phyloP scores from a whole-genome alignment of 1,140 invertebrate species.

The Nomia melanderi region DNA sequence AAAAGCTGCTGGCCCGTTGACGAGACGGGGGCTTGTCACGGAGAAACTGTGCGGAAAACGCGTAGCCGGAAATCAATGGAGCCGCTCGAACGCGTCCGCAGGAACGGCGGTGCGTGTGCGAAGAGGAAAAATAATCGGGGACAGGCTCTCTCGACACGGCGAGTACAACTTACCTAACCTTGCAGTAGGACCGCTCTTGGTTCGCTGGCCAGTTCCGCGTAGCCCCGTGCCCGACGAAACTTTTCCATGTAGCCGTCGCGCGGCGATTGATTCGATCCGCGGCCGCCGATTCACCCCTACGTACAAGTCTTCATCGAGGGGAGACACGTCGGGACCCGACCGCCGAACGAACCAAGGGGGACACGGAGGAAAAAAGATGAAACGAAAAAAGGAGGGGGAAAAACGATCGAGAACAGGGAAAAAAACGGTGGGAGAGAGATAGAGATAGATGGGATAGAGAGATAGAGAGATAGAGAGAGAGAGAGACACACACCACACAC shows the following conservation, averaged over 20 bases:
- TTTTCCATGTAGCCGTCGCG: slow-evolving; percentile 30
- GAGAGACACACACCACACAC: not conserved
- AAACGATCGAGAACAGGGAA: too few species aligned
- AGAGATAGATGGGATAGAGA: too few species aligned
- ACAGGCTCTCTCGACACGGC: slow-evolving; percentile 16
- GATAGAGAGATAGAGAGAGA: not conserved
- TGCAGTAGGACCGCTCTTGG: slow-evolving; percentile 31
- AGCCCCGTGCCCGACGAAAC: slow-evolving; percentile 2
- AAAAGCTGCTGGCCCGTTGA: too few species aligned
- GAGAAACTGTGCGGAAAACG: slow-evolving; percentile 6
- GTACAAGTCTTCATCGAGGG: not conserved
- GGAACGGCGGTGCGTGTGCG: not conserved
- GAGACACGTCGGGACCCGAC: not conserved
- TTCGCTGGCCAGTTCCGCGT: slow-evolving; percentile 7
- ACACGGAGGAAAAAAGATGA: not conserved
- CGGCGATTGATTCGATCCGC: slow-evolving; percentile 5
- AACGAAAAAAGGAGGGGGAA: not conserved
- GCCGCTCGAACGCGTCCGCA: slow-evolving; percentile 21
- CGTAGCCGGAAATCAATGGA: slow-evolving; percentile 38
- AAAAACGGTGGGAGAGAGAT: too few species aligned
- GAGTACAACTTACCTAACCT: slow-evolving; percentile 54
- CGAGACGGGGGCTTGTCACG: too few species aligned
- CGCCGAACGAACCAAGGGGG: too few species aligned
- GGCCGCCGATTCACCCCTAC: slow-evolving; percentile 1
- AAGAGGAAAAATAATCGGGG: not conserved